These are phyloP conservation scores for Hylyphantes graminicola DNA, from an alignment of 1,140 invertebrate genomes.

Conservation along the genomic window DNA sequence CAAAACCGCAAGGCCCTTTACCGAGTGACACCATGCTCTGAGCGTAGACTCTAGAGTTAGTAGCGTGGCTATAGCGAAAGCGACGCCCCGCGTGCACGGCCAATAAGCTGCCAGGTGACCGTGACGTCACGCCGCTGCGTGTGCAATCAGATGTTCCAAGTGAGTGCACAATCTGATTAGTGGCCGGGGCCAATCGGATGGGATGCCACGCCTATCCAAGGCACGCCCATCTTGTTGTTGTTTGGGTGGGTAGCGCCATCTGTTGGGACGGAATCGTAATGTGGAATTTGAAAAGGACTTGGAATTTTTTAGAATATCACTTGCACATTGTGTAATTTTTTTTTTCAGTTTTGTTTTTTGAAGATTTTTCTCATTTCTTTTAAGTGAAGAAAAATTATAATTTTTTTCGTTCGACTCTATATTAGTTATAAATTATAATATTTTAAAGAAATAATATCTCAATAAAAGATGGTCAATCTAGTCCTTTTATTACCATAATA, in stretches of 20 bases:
- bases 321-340: no score
- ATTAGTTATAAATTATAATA: no score
- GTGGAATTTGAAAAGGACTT: no score
- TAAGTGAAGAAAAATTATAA: no score
- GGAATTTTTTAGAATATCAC: no score
- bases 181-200: conserved; percentile 42
- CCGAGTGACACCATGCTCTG: conserved; percentile 35
- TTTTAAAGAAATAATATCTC: no score
- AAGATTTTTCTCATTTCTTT: no score
- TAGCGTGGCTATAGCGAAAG: conserved; percentile 53
- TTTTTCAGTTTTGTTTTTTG: no score
- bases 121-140: conserved; percentile 60
- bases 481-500: no score
- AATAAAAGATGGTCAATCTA: no score
- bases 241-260: conserved; percentile 44
- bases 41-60: conserved; percentile 40
- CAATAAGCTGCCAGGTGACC: conserved; percentile 60
- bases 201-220: conserved; percentile 20
- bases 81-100: conserved; percentile 59
- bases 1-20: conserved; percentile 52
- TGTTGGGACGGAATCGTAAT: conserved; percentile 24
- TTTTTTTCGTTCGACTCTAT: no score
- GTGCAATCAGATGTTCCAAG: conserved; percentile 61
- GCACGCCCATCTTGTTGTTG: conserved; percentile 31
- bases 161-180: conserved; percentile 60